Evolutionary conservation across 92 coral and sea anemone genomes (phyloP).

Genomic region (Bergia puertoricense): DNA sequence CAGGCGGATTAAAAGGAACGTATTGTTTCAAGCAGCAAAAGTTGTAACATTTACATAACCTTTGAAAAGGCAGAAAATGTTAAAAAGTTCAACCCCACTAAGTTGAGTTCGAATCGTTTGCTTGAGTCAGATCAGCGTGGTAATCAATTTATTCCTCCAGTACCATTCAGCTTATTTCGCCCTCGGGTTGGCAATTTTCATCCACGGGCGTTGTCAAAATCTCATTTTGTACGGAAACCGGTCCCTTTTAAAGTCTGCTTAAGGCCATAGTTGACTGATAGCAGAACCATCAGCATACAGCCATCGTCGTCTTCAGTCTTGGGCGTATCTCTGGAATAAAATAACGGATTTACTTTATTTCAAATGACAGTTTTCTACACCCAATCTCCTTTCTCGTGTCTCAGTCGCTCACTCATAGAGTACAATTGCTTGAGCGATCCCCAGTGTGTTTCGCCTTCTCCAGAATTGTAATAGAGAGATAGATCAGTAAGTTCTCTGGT

Average conservation of each 20-base stretch:
- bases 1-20: background rate
- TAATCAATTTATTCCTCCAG: no score
- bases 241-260: background rate
- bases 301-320: background rate
- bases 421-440: conserved; percentile 56
- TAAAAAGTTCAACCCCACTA: background rate
- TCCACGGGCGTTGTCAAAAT: background rate
- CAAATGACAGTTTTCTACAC: conserved; percentile 20
- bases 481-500: conserved; percentile 55
- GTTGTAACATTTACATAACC: background rate
- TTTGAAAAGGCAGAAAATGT: background rate
- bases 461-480: conserved; percentile 35
- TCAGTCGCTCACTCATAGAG: conserved; percentile 61
- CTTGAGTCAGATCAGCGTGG: background rate
- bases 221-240: no score
- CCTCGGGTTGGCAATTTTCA: background rate
- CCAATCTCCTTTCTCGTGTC: conserved; percentile 69
- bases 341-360: background rate
- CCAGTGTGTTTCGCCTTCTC: conserved; percentile 49
- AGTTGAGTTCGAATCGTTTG: background rate
- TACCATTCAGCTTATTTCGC: background rate
- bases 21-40: background rate
- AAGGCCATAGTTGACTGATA: background rate
- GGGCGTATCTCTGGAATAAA: background rate
- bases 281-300: background rate